Evolutionary conservation across 2,888 invertebrate species (phyloP), one percentile per base, ranked within the genome.

Genomic region (Ditula angustiorana): DNA sequence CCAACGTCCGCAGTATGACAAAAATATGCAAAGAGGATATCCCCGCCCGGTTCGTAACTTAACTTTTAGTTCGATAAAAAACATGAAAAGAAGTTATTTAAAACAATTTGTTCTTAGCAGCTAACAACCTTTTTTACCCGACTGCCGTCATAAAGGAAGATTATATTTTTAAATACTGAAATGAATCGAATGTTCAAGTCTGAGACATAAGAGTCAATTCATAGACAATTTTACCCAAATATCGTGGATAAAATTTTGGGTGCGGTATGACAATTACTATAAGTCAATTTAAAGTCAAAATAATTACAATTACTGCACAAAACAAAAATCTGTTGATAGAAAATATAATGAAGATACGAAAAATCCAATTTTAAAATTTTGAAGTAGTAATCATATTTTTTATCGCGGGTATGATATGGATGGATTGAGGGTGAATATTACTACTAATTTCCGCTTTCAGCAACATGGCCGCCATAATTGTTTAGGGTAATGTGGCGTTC

Each of bases 401-500:
- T 35, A 53, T 35, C 26, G 35, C 23, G 13, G 47, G 37, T 53
- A 53, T 64, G 28, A 52, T 47, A 16, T 35, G 46, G 44, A 16
- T 53, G 47, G 41, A 47, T 21, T 74, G 73, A 73, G 73, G 68
- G 70, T 78, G 79, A 79, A 78, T 74, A 77, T 76, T 81, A 76
- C 75, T 80, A 74, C 71, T 77, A 78, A 76, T 84, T 88, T 90
- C 89, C 83, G 88, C 82, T 87, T 87, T 87, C 83, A 87, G 86
- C 89, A 92, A 92, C 89, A 93, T 93, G 92, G 93, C 93, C 87
- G 91, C 91, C 90, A 70, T 71, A 90, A 90, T 92, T 90, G 91
- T 92, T 92, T 91, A 89, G 91, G 90, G 92, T 92, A 92, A 92
- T 92, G 92, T 92, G 92, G 92, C 92, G 92, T 92, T 91, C 86